phyloP scores from a whole-genome alignment of 2,888 invertebrate genomes.

The Pherbina coryleti region DNA sequence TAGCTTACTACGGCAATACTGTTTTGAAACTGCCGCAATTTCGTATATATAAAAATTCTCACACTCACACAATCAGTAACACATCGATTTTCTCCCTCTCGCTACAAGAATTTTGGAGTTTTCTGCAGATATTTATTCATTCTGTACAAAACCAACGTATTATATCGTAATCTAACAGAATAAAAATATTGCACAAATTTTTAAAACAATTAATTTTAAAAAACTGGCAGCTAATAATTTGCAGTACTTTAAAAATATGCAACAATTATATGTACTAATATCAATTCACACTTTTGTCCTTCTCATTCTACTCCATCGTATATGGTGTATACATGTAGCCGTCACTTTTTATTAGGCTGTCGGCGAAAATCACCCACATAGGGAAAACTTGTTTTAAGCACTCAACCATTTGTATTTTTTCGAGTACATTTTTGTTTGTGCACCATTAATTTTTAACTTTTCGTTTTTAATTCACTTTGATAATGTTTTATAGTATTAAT shows the following conservation, averaged over 20 bases:
- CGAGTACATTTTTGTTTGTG: background rate
- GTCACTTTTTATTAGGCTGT: constrained; percentile 12
- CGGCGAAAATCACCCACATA: constrained; percentile 29
- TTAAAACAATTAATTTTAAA: background rate
- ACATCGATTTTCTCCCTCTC: constrained; percentile 26
- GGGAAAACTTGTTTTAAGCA: background rate
- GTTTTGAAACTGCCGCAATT: background rate
- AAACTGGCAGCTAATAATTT: background rate
- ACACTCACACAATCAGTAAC: constrained; percentile 18
- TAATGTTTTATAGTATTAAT: too few relatives aligned
- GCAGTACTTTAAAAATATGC: constrained; percentile 3
- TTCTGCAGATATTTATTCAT: background rate
- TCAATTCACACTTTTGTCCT: background rate
- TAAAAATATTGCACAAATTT: background rate
- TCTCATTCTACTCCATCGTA: background rate
- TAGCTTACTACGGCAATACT: background rate
- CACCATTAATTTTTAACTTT: too few relatives aligned
- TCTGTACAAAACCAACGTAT: too few relatives aligned
- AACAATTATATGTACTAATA: constrained; percentile 16
- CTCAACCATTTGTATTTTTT: background rate
- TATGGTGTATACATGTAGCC: background rate
- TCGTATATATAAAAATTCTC: constrained; percentile 17
- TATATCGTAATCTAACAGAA: background rate
- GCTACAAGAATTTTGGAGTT: background rate
- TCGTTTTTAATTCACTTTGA: too few relatives aligned